Evolutionary conservation across 2,888 invertebrate species (phyloP).

Genomic region (Tachina fera): DNA sequence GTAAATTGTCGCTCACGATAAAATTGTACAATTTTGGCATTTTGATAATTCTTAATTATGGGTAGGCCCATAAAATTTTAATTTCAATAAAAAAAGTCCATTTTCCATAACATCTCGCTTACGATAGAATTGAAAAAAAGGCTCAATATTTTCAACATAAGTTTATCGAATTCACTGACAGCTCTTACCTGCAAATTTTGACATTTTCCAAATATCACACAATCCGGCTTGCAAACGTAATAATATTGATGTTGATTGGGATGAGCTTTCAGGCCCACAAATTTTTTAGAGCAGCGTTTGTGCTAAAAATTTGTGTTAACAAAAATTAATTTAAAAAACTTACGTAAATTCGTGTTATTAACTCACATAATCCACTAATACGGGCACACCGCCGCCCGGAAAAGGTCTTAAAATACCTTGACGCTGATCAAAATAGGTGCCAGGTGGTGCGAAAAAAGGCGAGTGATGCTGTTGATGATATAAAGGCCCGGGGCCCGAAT

Average conservation of each 20-base stretch:
- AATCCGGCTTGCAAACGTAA: conserved; percentile 82
- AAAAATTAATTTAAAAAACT: neutral
- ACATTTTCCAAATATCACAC: conserved; percentile 82
- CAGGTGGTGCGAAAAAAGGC: conserved; percentile 54
- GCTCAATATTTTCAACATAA: too few species aligned
- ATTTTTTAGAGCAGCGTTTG: conserved; percentile 80
- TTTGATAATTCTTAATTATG: too few species aligned
- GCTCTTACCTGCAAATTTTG: conserved; percentile 78
- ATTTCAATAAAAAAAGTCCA: too few species aligned
- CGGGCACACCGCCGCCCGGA: conserved; percentile 82
- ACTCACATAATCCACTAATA: conserved; percentile 81
- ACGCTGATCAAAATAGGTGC: conserved; percentile 79
- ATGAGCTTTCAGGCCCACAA: conserved; percentile 80
- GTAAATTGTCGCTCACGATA: too few species aligned
- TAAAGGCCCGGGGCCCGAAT: neutral
- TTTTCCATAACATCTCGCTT: too few species aligned
- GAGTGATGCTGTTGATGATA: conserved; percentile 49
- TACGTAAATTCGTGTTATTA: conserved; percentile 14
- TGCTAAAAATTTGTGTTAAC: conserved; percentile 74
- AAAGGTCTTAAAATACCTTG: conserved; percentile 78
- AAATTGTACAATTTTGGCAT: too few species aligned
- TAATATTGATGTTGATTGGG: conserved; percentile 82
- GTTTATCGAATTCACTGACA: too few species aligned
- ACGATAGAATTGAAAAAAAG: too few species aligned
- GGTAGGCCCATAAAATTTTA: too few species aligned